Evolutionary conservation across 2,888 invertebrate species (phyloP).

Genomic region (Rhodophaea formosa): DNA sequence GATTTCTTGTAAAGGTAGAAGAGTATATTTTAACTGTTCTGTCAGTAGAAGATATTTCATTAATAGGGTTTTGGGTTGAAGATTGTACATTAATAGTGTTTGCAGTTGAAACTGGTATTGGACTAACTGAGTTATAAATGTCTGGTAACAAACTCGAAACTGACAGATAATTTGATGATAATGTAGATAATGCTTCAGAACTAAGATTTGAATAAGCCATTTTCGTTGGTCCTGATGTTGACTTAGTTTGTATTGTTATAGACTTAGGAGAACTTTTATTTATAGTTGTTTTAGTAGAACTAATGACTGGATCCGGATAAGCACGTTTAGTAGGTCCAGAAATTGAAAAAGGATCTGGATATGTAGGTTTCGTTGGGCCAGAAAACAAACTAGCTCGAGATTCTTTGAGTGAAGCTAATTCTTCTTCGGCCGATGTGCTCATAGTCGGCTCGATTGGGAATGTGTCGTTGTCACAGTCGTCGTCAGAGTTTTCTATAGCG

Average conservation of each 20-base stretch:
- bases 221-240: constrained; percentile 32
- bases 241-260: constrained; percentile 3
- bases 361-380: constrained; percentile 36
- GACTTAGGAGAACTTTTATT: background rate
- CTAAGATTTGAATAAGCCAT: constrained; percentile 32
- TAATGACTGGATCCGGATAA: background rate
- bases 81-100: constrained; percentile 31
- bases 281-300: background rate
- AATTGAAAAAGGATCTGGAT: constrained; percentile 30
- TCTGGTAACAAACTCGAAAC: constrained; percentile 44
- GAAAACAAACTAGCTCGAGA: constrained; percentile 41
- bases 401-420: constrained; percentile 47
- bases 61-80: constrained; percentile 50
- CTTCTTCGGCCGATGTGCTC: constrained; percentile 54
- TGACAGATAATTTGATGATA: constrained; percentile 43
- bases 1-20: constrained; percentile 52
- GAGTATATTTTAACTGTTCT: constrained; percentile 46
- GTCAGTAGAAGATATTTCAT: constrained; percentile 46
- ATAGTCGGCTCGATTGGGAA: constrained; percentile 49
- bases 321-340: constrained; percentile 4
- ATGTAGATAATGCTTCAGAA: constrained; percentile 41
- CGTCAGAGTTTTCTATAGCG: constrained; percentile 59
- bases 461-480: constrained; percentile 69
- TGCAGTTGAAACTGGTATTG: constrained; percentile 51
- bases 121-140: constrained; percentile 38